Base-by-base conservation (phyloP, 2,888 invertebrate genomes). In the Lymantria dispar region DNA sequence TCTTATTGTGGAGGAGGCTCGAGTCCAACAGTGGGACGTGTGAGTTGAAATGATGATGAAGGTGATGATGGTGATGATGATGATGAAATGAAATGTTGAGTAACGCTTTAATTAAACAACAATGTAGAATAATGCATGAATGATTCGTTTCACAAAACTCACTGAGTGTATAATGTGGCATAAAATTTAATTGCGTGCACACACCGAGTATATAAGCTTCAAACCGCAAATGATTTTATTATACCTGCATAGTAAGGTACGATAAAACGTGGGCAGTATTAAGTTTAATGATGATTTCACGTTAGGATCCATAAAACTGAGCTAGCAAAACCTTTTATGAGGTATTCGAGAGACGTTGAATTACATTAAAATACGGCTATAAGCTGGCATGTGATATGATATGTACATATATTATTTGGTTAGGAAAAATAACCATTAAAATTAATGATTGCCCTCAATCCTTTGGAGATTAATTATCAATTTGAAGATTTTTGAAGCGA, bases 101-200 rank as follows among this genome's bases (percentile, higher is more conserved):
- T 22, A 22, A 22, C 5, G 5, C 22, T 22, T 22, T 22, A 22
- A 22, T 22, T 22, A 22, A 22, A 22, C 22, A 22, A 22, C 22
- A 3, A 3, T 22, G 22, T 22, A 22, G 22, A 22, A 22, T 22
- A 22, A 22, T 22, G 22, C 22, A 22, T 22, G 22, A 22, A 2
- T 5, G 33, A 41, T 42, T 14, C 47, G 12, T 45, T 63, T 62
- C 45, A 57, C 50, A 57, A 52, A 50, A 49, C 14, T 22, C 30
- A 31, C 29, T 40, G 50, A 47, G 52, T 46, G 33, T 43, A 36
- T 45, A 48, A 15, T 39, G 15, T 45, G 43, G 38, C 29, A 52
- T 60, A 53, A 54, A 58, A 50, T 55, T 62, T 54, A 55, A 58
- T 60, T 54, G 40, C 40, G 43, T 43, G 54, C 43, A 31, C 43